A percentile compares a stretch with the other conserved stretches of the same genome.
Evolutionary conservation across 2,113 vertebrate genomes (phyloP).

Genomic region (Coracopsis vasa): DNA sequence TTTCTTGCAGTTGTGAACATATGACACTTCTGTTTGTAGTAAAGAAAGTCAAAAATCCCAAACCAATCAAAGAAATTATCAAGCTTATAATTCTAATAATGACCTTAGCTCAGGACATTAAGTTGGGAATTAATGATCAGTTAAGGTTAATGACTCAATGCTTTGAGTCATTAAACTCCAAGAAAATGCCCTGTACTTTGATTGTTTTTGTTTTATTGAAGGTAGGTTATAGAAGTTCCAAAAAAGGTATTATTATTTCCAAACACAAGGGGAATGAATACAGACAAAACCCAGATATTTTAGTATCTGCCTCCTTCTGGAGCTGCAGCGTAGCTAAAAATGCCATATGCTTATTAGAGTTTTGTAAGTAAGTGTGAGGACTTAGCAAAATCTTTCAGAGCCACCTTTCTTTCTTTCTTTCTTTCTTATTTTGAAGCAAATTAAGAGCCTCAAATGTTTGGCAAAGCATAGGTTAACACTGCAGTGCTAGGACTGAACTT

Average conservation of each 20-base stretch:
- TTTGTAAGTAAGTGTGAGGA: neutral
- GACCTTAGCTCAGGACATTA: conserved; percentile 67
- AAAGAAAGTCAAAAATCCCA: neutral
- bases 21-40: neutral
- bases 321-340: neutral
- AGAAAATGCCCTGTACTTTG: conserved; percentile 50
- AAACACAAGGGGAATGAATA: neutral
- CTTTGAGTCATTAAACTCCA: conserved; percentile 63
- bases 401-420: neutral
- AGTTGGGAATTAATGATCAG: conserved; percentile 69
- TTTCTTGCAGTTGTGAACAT: neutral
- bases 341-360: neutral
- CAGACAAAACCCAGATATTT: neutral
- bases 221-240: neutral
- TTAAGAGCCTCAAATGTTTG: neutral
- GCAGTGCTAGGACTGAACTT: neutral
- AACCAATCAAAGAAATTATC: conserved; percentile 51
- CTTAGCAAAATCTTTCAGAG: neutral
- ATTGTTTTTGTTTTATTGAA: conserved; percentile 61
- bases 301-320: neutral
- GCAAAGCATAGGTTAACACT: neutral
- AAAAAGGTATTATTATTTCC: neutral
- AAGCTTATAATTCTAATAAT: conserved; percentile 67
- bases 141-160: conserved; percentile 68
- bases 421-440: neutral